These are phyloP conservation scores for Leptopilina boulardi DNA, from an alignment of 1,140 invertebrate genomes.

Conservation along the genomic window DNA sequence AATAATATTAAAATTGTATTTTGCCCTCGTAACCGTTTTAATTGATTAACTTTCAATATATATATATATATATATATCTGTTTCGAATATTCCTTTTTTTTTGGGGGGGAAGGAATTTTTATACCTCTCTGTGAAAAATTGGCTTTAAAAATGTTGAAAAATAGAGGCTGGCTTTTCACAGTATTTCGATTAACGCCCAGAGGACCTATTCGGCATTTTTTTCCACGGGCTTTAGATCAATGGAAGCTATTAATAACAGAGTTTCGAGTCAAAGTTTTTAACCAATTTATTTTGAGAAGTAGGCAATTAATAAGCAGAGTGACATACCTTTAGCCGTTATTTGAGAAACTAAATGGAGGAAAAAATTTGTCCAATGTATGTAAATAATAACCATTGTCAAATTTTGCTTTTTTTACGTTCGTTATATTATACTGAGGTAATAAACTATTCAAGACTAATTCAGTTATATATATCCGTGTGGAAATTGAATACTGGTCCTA, in stretches of 20 bases:
- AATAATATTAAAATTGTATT: not conserved
- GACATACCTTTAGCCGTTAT: too few species aligned
- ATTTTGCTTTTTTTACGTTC: too few species aligned
- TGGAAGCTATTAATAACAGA: conserved; percentile 16
- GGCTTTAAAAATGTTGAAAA: conserved; percentile 18
- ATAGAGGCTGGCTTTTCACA: not conserved
- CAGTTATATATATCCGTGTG: too few species aligned
- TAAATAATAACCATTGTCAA: too few species aligned
- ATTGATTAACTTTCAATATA: not conserved
- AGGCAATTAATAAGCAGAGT: not conserved
- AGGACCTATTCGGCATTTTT: conserved; percentile 10
- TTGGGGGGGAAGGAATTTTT: too few species aligned
- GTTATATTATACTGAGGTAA: too few species aligned
- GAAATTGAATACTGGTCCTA: too few species aligned
- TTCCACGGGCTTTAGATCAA: conserved; percentile 1
- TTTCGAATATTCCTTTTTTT: not conserved
- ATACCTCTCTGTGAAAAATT: not conserved
- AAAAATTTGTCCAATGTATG: too few species aligned
- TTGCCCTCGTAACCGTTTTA: not conserved
- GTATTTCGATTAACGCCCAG: not conserved
- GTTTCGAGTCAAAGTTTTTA: not conserved
- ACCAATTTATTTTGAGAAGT: not conserved
- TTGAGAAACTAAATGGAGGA: too few species aligned
- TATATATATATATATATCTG: too few species aligned
- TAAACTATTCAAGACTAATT: too few species aligned